Evolutionary conservation across 2,888 invertebrate genomes (phyloP).

Genomic region (Galeruca laticollis): DNA sequence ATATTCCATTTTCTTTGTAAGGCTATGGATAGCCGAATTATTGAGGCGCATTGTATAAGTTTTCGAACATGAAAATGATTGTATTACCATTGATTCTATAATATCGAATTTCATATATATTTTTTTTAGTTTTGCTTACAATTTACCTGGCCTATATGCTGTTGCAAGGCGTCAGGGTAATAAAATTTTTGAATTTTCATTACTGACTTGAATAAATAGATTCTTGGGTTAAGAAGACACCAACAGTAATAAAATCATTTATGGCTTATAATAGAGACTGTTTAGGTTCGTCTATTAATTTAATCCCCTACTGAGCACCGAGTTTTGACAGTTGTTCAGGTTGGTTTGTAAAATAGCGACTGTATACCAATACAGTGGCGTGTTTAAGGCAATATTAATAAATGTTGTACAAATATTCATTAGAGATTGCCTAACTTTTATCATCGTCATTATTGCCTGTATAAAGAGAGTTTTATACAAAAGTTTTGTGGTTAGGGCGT

Average conservation of each 20-base stretch:
- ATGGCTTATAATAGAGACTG: conserved; percentile 30
- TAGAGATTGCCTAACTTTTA: too few relatives aligned
- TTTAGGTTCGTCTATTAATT: conserved; percentile 23
- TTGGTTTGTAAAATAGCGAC: conserved; percentile 9
- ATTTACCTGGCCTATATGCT: background rate
- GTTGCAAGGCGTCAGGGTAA: conserved; percentile 13
- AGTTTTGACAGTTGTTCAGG: conserved; percentile 32
- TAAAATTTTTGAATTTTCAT: conserved; percentile 24
- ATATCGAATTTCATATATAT: too few relatives aligned
- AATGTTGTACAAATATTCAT: too few relatives aligned
- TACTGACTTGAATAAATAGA: conserved; percentile 29
- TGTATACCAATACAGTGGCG: background rate
- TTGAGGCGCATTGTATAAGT: too few relatives aligned
- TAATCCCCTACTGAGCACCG: conserved; percentile 27
- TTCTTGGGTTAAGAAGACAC: conserved; percentile 22
- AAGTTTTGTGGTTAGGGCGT: too few relatives aligned
- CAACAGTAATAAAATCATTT: conserved; percentile 28
- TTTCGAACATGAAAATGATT: too few relatives aligned
- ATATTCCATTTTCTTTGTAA: too few relatives aligned
- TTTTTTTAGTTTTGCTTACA: background rate
- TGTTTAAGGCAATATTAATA: background rate
- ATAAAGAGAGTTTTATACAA: too few relatives aligned
- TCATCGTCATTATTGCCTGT: too few relatives aligned
- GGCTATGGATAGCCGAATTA: too few relatives aligned
- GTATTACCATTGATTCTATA: too few relatives aligned